Evolutionary conservation across 2,113 vertebrate species (phyloP).

Genomic region (Campylorhamphus procurvoides): DNA sequence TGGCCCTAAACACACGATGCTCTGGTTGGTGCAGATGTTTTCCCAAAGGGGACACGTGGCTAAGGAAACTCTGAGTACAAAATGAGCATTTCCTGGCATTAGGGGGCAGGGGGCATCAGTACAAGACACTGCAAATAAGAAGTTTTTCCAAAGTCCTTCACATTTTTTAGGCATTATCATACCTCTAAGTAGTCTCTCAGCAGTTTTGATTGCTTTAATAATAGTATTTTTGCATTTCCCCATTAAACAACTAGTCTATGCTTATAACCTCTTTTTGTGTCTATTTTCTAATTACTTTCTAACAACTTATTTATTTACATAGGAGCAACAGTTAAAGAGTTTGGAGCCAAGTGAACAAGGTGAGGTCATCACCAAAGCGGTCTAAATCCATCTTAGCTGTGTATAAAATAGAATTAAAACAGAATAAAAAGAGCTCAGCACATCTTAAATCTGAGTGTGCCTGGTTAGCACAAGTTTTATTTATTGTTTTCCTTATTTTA

Average conservation of each 20-base stretch:
- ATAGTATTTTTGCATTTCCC: not conserved
- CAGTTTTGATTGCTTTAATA: not conserved
- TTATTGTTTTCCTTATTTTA: not conserved
- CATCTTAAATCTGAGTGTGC: not conserved
- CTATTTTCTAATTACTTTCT: not conserved
- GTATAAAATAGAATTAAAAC: not conserved
- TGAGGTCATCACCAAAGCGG: not conserved
- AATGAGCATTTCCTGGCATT: not conserved
- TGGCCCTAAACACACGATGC: not conserved
- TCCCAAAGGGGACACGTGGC: rapidly evolving
- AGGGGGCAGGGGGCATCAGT: not conserved
- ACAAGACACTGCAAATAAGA: not conserved
- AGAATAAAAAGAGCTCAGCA: not conserved
- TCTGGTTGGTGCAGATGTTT: not conserved
- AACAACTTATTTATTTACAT: not conserved
- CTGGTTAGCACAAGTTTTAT: not conserved
- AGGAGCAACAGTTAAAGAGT: not conserved
- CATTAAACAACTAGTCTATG: not conserved
- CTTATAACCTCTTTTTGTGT: not conserved
- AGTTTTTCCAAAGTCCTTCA: not conserved
- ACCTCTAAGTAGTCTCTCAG: not conserved
- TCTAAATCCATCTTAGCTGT: not conserved
- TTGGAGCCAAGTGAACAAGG: not conserved
- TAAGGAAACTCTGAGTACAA: not conserved
- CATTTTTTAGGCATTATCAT: not conserved